Evolutionary conservation across 2,888 invertebrate species (phyloP), one percentile per base, ranked within the genome.

Genomic region (Lacanobia wlatinum): DNA sequence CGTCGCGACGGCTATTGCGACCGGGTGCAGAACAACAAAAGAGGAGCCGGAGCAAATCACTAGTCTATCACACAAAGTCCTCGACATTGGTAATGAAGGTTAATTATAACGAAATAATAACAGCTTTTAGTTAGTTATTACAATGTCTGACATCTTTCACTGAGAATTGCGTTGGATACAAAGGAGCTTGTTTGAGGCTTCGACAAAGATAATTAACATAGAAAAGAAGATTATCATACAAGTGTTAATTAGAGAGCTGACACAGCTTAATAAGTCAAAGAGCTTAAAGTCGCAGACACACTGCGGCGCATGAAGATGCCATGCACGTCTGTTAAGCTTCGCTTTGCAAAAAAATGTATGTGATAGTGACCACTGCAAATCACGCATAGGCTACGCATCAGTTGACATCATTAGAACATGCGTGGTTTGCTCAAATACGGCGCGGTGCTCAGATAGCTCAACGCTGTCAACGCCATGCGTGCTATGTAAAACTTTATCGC

Each of bases 121-220:
- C 38, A 46, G 46, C 46, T 55, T 14, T 55, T 16, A 21, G 2
- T 12, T 46, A 7, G n/a, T 55, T 73, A 73, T 55, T 28, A 53
- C n/a, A 12, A 23, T 16, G 34, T 53, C 34, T 23, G 38, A 14
- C 0, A 55, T 28, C 23, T 55, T 40, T 48, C 23, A 53, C 38
- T 18, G 7, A 3, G 10, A 18, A 21, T 73, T 46, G 38, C 38
- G 46, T 61, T 55, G 38, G 53, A 53, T 23, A 23, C 16, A 18
- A 73, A 60, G 46, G 4, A 16, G 28, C 53, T 72, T 73, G 61
- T 28, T n/a, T n/a, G n/a, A n/a, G 53, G 38, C 60, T 46, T 28
- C 16, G 0, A 23, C 21, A 18, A 16, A 28, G 7, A 38, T 23
- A 28, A 28, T 28, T 28, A 28, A 28, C 28, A 28, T 3, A 28